These are phyloP conservation scores for Drosophila macrospina DNA, from an alignment of 2,888 invertebrate genomes.

Conservation along the genomic window DNA sequence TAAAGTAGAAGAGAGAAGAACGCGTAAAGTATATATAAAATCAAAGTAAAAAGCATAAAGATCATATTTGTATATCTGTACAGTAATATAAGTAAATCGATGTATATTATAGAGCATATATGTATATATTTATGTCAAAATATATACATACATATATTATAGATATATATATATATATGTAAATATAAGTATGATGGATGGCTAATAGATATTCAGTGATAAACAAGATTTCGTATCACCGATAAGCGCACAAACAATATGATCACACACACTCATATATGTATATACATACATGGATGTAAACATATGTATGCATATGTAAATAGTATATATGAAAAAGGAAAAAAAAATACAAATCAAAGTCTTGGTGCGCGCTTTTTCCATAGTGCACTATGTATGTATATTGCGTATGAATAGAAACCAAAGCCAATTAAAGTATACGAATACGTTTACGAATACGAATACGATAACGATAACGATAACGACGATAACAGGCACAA, in stretches of 20 bases:
- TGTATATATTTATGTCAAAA: no score
- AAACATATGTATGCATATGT: constrained; percentile 9
- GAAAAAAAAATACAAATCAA: constrained; percentile 41
- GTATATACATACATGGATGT: constrained; percentile 6
- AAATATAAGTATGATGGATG: constrained; percentile 20
- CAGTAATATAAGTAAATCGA: constrained; percentile 4
- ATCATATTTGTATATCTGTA: constrained; percentile 33
- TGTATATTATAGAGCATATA: constrained; percentile 1
- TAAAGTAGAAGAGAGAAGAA: constrained; percentile 13
- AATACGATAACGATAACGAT: constrained; percentile 50
- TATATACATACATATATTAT: constrained; percentile 3
- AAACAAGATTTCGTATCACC: constrained; percentile 10
- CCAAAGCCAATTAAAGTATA: constrained; percentile 58
- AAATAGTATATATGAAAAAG: constrained; percentile 10
- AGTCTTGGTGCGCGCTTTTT: constrained; percentile 45
- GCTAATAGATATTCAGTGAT: constrained; percentile 25
- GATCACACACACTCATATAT: constrained; percentile 33
- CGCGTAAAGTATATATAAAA: constrained; percentile 3
- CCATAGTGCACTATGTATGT: constrained; percentile 27
- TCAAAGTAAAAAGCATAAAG: constrained; percentile 34
- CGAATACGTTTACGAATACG: constrained; percentile 52
- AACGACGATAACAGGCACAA: constrained; percentile 52
- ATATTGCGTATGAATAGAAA: constrained; percentile 45
- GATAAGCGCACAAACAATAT: constrained; percentile 38
- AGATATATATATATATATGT: constrained; percentile 1